Percentiles rank a stretch among this genome's conserved stretches.
These are phyloP conservation scores for Eumaeus atala DNA, from an alignment of 1,140 invertebrate species.

Conservation along the genomic window DNA sequence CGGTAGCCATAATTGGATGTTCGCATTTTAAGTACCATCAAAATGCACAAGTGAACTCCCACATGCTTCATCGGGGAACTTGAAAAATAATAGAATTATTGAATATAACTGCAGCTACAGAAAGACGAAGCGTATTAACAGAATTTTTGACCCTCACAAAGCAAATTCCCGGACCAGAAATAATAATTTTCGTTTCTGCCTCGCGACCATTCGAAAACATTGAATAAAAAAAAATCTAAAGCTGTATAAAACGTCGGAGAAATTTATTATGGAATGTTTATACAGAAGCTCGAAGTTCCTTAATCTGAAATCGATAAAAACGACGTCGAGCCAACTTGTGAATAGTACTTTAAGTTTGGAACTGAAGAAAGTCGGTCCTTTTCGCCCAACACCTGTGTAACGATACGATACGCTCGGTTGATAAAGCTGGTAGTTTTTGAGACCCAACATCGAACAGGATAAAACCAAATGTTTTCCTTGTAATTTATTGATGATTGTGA, in stretches of 20 bases:
- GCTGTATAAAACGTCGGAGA: conserved; percentile 26
- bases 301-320: conserved; percentile 72
- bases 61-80: conserved; percentile 32
- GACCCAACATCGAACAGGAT: conserved; percentile 39
- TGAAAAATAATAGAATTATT: conserved; percentile 38
- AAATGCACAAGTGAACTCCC: conserved; percentile 19
- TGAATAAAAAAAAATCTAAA: conserved; percentile 10
- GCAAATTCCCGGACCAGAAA: background rate
- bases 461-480: conserved; percentile 32
- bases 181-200: background rate
- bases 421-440: conserved; percentile 42
- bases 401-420: conserved; percentile 55
- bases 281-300: conserved; percentile 59
- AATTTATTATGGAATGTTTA: conserved; percentile 69
- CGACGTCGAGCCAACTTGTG: conserved; percentile 61
- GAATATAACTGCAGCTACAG: conserved; percentile 34
- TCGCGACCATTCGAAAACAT: conserved; percentile 12
- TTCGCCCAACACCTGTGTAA: conserved; percentile 58
- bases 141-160: conserved; percentile 5
- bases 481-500: conserved; percentile 26
- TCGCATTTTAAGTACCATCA: conserved; percentile 4
- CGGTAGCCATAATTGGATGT: conserved; percentile 12
- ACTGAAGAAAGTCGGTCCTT: conserved; percentile 57
- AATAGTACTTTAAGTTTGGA: conserved; percentile 61
- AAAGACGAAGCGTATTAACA: conserved; percentile 33